Conservation (phyloP, 23 tunicate genomes). For the Halocynthia aurantium region DNA sequence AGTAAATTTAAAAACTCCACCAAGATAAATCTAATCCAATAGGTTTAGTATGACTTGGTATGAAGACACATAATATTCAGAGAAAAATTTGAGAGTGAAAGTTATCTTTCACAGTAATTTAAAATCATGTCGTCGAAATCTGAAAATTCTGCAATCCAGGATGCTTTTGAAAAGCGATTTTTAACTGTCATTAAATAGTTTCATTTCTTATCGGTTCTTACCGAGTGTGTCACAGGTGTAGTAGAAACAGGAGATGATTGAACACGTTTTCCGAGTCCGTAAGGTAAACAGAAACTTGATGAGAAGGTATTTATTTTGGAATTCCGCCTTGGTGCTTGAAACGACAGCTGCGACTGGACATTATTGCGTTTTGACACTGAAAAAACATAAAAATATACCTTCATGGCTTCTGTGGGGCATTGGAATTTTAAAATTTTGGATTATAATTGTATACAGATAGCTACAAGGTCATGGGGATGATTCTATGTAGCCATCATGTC, state of each 20-base stretch:
- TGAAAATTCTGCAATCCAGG: too few relatives aligned
- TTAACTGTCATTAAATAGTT: too few relatives aligned
- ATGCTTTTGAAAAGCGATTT: too few relatives aligned
- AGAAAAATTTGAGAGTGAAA: not conserved
- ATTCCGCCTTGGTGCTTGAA: not conserved
- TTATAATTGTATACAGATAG: not conserved
- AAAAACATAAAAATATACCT: not conserved
- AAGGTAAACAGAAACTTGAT: conserved; percentile 24
- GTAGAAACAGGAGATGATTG: conserved; percentile 11
- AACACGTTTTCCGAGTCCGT: conserved; percentile 13
- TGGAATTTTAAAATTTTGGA: not conserved
- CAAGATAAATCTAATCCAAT: not conserved
- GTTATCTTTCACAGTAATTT: too few relatives aligned
- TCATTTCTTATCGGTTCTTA: not conserved
- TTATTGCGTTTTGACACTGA: not conserved
- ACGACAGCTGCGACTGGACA: conserved; percentile 1
- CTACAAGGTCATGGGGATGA: too few relatives aligned
- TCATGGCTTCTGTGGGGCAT: too few relatives aligned
- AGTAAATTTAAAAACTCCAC: too few relatives aligned
- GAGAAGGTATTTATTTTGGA: conserved; percentile 3
- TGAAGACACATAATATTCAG: not conserved
- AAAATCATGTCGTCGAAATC: too few relatives aligned
- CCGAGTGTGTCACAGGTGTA: conserved; percentile 9
- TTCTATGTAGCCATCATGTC: too few relatives aligned
- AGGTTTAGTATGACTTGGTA: not conserved